These are phyloP conservation scores for Peromyscus melanophrys DNA, from an alignment of 2,797 vertebrate genomes.

Conservation along the genomic window DNA sequence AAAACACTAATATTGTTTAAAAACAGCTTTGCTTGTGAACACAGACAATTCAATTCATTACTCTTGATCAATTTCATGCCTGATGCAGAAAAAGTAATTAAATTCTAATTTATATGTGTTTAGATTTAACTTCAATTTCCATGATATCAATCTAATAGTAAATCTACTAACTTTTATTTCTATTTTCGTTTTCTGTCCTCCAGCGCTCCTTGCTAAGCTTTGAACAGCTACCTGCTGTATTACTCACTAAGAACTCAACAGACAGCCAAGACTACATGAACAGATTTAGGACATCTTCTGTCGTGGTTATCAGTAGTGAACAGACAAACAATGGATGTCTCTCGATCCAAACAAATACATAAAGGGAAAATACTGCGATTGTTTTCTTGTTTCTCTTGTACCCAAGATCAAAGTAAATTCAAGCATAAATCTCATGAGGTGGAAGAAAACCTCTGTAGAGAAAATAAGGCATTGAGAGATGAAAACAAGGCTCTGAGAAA, in stretches of 20 bases:
- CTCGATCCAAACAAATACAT: slow-evolving; percentile 7
- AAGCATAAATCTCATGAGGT: background rate
- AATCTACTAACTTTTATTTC: background rate
- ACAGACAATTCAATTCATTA: background rate
- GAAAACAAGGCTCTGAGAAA: slow-evolving; percentile 64
- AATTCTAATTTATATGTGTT: background rate
- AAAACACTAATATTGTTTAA: background rate
- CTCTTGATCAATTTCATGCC: background rate
- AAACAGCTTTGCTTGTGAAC: background rate
- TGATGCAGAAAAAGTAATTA: background rate
- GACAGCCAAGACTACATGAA: background rate
- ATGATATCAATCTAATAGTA: background rate
- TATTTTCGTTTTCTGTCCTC: background rate
- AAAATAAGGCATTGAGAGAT: slow-evolving; percentile 23
- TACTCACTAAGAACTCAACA: background rate
- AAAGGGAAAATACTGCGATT: background rate
- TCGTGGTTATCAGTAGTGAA: background rate
- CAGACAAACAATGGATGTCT: slow-evolving; percentile 21
- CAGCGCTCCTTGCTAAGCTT: background rate
- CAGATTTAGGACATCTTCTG: background rate
- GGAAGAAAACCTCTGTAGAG: background rate
- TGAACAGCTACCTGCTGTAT: background rate
- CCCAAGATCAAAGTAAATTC: background rate
- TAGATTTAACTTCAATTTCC: background rate
- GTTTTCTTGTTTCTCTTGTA: background rate